Evolutionary conservation across 2,113 vertebrate genomes (phyloP), one percentile per base, ranked within the genome.

Genomic region (Epinephelus fuscoguttatus): DNA sequence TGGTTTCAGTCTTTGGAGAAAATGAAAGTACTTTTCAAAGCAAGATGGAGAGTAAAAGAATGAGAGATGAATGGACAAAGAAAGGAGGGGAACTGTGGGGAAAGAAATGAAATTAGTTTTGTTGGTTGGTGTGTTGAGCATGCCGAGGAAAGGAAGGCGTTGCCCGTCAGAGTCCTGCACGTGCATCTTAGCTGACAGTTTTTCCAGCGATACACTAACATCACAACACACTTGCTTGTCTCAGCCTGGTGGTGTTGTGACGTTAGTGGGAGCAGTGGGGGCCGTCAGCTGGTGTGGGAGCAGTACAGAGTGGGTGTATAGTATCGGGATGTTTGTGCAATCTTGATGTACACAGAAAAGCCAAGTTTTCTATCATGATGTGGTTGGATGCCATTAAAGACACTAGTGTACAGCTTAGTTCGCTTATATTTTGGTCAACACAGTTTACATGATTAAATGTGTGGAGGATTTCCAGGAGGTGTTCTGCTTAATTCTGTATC

Each of bases 381-480:
- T 85, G 72, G 49, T 84, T 60, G 30, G 63, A 83, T 67, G 78
- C 81, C 78, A 47, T 87, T 55, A 81, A 30, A 90, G 86, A 95
- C 93, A 92, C 90, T 95, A 93, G 89, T 93, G 93, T 94, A 94
- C 91, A 95, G 94, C 89, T 86, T 81, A 70, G 88, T 78, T 74
- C 80, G 74, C 91, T 76, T 82, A 17, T 90, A 66, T 89, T 86
- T 76, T 88, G 56, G 75, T 67, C 33, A 45, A 49, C 59, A 66
- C 91, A 80, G 92, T 94, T 95, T 94, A 91, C 94, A 92, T 85
- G 71, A 81, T 86, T 81, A 33, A 80, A 80, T 75, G 62, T 60
- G 53, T 85, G 80, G 85, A 85, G 78, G 70, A 87, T 88, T 84
- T 78, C 37, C 57, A 75, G 75, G 64, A 85, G 74, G 64, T 82